These are phyloP conservation scores for Tinamus major DNA, from an alignment of 2,797 vertebrate species.

Conservation along the genomic window DNA sequence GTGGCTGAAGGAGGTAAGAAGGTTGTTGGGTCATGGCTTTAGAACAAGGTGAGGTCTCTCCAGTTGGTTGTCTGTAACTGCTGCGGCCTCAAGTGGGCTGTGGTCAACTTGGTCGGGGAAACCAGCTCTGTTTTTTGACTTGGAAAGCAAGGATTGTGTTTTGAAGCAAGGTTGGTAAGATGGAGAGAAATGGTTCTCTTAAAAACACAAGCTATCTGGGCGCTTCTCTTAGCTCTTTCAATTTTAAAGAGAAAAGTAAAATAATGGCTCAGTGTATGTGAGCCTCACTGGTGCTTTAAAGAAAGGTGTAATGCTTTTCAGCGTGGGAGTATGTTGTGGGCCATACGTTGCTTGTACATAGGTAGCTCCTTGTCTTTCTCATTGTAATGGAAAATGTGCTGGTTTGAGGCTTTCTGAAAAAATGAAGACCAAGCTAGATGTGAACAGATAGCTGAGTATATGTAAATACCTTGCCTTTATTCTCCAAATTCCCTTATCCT, in stretches of 20 bases:
- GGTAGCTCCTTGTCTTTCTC: neutral
- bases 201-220: neutral
- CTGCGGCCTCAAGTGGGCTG: neutral
- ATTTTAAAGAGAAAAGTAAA: neutral
- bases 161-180: neutral
- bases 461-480: neutral
- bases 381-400: neutral
- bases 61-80: neutral
- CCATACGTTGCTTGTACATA: neutral
- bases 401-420: neutral
- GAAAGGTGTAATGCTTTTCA: neutral
- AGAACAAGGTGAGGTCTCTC: neutral
- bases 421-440: neutral
- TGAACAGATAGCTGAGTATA: neutral
- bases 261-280: rapidly evolving
- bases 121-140: neutral
- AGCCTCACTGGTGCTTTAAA: neutral
- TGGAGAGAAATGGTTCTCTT: neutral
- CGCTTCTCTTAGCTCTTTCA: neutral
- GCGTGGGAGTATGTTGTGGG: neutral
- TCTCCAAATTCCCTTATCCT: neutral
- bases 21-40: rapidly evolving
- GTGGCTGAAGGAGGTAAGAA: neutral
- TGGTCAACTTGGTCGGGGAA: neutral
- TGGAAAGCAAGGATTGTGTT: neutral